phyloP scores from a whole-genome alignment of 2,888 invertebrate species.

The Sympetrum striolatum region DNA sequence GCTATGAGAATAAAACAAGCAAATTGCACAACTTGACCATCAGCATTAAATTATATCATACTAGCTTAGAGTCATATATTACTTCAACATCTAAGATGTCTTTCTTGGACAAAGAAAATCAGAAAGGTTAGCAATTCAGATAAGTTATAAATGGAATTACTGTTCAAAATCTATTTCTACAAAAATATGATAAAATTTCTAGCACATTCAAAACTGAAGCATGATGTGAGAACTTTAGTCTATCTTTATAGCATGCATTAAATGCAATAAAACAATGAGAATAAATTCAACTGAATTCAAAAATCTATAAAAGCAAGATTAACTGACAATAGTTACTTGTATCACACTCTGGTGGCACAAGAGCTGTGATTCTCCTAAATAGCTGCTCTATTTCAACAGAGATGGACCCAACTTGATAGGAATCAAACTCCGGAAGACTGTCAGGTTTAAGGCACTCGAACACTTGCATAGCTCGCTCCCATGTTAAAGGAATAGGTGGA shows the following conservation, averaged over 20 bases:
- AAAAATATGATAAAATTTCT: no score
- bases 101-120: no score
- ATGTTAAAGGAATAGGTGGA: slow-evolving; percentile 55
- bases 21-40: not conserved
- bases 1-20: slow-evolving; percentile 46
- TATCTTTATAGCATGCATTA: no score
- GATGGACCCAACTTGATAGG: slow-evolving; percentile 76
- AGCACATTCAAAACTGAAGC: no score
- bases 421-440: slow-evolving; percentile 81
- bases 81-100: not conserved
- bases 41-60: not conserved
- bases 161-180: not conserved
- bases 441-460: slow-evolving; percentile 82
- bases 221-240: no score
- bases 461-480: slow-evolving; percentile 57
- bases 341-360: slow-evolving; percentile 74
- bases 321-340: slow-evolving; percentile 59
- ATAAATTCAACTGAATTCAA: not conserved
- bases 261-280: no score
- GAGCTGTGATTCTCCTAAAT: slow-evolving; percentile 71
- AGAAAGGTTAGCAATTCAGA: no score
- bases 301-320: not conserved
- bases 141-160: no score
- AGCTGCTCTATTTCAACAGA: slow-evolving; percentile 80
- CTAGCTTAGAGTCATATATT: not conserved